phyloP scores from a whole-genome alignment of 2,113 vertebrate genomes.

The Aspiorhynchus laticeps region DNA sequence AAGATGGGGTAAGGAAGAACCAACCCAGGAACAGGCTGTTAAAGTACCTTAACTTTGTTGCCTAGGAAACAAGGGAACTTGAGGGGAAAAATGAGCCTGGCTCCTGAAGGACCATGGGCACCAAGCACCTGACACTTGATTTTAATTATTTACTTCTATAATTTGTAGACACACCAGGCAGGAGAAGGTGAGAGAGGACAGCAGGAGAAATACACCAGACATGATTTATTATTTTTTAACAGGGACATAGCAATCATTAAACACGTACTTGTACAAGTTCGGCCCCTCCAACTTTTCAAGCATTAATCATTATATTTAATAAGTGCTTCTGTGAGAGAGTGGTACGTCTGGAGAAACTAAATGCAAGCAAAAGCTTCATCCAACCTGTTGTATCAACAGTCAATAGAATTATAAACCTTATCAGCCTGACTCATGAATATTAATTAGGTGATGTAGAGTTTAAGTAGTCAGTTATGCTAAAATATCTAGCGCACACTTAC shows the following conservation, averaged over 20 bases:
- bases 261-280: not conserved
- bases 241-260: constrained; percentile 10
- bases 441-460: not conserved
- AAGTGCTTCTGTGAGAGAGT: not conserved
- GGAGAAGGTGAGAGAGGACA: constrained; percentile 26
- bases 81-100: constrained; percentile 42
- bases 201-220: not conserved
- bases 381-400: not conserved
- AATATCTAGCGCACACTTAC: not conserved
- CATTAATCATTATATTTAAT: not conserved
- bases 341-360: not conserved
- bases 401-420: not conserved
- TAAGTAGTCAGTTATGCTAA: not conserved
- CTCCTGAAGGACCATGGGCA: constrained; percentile 56
- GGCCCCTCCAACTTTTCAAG: not conserved
- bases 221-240: constrained; percentile 20
- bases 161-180: constrained; percentile 57
- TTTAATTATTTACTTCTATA: constrained; percentile 64
- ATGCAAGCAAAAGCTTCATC: not conserved
- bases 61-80: constrained; percentile 60
- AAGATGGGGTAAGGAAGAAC: constrained; percentile 35
- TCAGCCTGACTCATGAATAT: not conserved
- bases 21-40: constrained; percentile 45
- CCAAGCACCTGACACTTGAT: constrained; percentile 59
- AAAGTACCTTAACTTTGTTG: constrained; percentile 61